A percentile compares a stretch with the other conserved stretches of the same genome.
Conservation (phyloP, 2,888 invertebrate species). For the Meiosimyza decipiens region DNA sequence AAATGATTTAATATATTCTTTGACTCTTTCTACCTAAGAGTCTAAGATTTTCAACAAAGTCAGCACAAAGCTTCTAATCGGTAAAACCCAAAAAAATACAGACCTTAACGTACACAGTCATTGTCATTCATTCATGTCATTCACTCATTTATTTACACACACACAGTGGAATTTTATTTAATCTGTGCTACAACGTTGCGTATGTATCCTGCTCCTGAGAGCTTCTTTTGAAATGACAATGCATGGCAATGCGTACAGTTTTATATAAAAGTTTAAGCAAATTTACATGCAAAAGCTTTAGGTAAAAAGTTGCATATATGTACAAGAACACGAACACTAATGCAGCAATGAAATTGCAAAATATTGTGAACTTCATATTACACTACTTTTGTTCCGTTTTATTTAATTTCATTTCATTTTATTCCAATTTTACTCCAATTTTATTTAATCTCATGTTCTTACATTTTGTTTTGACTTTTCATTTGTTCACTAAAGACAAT, state of each 20-base stretch:
- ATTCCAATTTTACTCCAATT: background rate
- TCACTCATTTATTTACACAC: background rate
- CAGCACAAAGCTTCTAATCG: no score
- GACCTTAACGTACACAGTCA: background rate
- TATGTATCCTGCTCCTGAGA: background rate
- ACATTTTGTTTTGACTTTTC: no score
- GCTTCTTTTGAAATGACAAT: slow-evolving; percentile 8
- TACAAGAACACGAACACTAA: background rate
- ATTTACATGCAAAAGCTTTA: background rate
- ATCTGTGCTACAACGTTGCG: background rate
- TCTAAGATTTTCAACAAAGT: no score
- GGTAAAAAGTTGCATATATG: slow-evolving; percentile 1
- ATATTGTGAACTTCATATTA: no score
- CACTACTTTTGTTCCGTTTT: no score
- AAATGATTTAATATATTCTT: no score
- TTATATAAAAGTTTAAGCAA: background rate
- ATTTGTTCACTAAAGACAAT: no score
- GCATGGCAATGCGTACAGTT: background rate
- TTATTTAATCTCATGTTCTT: background rate
- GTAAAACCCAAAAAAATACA: no score
- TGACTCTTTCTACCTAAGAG: no score
- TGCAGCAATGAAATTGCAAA: background rate
- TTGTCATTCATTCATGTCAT: background rate
- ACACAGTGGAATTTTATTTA: background rate
- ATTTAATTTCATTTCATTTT: no score